Evolutionary conservation across 2,888 invertebrate species (phyloP).

Genomic region (Nematopogon swammerdamellus): DNA sequence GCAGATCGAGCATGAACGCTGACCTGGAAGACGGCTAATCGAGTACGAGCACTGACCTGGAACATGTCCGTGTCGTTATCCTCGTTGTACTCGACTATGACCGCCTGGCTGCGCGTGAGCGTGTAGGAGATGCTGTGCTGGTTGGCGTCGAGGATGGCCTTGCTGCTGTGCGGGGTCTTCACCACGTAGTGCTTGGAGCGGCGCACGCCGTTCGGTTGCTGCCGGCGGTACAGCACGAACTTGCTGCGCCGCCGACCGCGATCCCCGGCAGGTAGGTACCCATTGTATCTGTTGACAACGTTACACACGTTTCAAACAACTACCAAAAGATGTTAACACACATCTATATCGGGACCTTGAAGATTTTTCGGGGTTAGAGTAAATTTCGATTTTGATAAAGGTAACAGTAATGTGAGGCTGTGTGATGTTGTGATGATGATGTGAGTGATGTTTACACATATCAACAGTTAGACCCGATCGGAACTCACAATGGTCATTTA

Average conservation of each 20-base stretch:
- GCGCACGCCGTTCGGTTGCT: slow-evolving; percentile 87
- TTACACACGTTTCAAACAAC: too few relatives aligned
- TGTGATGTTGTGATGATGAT: too few relatives aligned
- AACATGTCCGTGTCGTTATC: slow-evolving; percentile 99
- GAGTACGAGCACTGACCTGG: slow-evolving; percentile 90
- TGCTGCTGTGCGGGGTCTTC: slow-evolving; percentile 91
- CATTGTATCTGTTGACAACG: slow-evolving; percentile 85
- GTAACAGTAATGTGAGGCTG: too few relatives aligned
- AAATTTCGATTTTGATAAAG: too few relatives aligned
- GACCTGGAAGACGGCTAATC: too few relatives aligned
- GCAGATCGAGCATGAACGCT: too few relatives aligned
- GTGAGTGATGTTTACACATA: too few relatives aligned
- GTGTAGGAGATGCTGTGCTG: slow-evolving; percentile 98
- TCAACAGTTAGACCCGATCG: too few relatives aligned
- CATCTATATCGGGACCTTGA: too few relatives aligned
- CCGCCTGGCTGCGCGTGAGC: slow-evolving; percentile 91
- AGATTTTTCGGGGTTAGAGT: too few relatives aligned
- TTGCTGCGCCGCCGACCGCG: slow-evolving; percentile 92
- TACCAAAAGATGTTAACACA: too few relatives aligned
- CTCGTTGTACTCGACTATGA: slow-evolving; percentile 96
- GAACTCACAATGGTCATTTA: too few relatives aligned
- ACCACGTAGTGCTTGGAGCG: slow-evolving; percentile 95
- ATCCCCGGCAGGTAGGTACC: slow-evolving; percentile 89
- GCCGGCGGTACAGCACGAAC: slow-evolving; percentile 84
- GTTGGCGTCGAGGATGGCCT: slow-evolving; percentile 90